These are phyloP conservation scores for Dicrostonyx torquatus DNA, from an alignment of 2,797 vertebrate genomes.

Conservation along the genomic window DNA sequence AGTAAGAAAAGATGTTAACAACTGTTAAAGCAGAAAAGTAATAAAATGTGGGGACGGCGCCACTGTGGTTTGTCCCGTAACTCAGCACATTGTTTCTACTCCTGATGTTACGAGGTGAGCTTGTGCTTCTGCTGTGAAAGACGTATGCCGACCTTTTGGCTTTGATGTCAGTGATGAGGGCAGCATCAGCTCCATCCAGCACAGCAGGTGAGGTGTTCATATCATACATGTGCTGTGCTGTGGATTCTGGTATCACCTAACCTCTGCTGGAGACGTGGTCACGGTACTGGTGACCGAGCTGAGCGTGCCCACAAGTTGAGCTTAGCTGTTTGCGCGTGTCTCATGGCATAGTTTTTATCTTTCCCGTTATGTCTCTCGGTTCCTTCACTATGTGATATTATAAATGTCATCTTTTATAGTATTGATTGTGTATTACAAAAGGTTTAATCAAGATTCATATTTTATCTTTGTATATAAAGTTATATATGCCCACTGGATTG, in stretches of 20 bases:
- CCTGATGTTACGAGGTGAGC: slow-evolving; percentile 23
- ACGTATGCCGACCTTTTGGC: neutral
- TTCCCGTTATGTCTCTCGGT: neutral
- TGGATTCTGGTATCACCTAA: neutral
- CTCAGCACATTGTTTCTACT: neutral
- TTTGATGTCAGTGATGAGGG: slow-evolving; percentile 29
- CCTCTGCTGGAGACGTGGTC: neutral
- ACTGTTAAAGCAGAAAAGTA: neutral
- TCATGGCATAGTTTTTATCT: neutral
- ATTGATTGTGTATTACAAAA: neutral
- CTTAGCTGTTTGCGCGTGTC: neutral
- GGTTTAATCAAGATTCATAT: neutral
- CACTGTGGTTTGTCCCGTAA: neutral
- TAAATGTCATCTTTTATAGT: slow-evolving; percentile 32
- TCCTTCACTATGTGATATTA: neutral
- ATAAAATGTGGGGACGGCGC: neutral
- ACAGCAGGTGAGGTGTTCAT: neutral
- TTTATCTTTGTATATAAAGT: slow-evolving; percentile 16
- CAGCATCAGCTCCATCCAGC: neutral
- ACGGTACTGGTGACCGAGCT: neutral
- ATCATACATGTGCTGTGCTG: neutral
- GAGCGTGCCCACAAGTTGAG: neutral
- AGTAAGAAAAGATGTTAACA: neutral
- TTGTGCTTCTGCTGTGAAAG: slow-evolving; percentile 15
- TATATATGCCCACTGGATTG: neutral